phyloP scores from a whole-genome alignment of 1,140 invertebrate species.

The Ceratoteleas bidentatus region DNA sequence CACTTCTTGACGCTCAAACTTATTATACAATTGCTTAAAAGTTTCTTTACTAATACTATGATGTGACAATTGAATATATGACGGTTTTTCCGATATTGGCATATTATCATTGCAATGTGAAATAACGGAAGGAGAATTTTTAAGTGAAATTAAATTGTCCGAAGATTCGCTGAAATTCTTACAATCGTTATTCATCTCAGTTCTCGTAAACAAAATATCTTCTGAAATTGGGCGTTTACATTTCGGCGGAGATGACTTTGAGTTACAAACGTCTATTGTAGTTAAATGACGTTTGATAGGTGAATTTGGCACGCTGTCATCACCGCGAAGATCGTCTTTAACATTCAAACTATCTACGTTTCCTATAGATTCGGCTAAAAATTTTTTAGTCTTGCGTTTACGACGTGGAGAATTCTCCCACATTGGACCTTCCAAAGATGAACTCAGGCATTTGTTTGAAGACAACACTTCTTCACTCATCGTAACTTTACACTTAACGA shows the following conservation, averaged over 20 bases:
- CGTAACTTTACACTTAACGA: conserved; percentile 76
- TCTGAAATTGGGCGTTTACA: conserved; percentile 72
- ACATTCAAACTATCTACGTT: conserved; percentile 8
- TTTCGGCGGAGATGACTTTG: conserved; percentile 66
- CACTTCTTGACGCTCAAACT: conserved; percentile 74
- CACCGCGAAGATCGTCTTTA: conserved; percentile 59
- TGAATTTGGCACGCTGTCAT: conserved; percentile 72
- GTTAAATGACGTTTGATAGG: conserved; percentile 71
- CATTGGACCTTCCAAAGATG: conserved; percentile 69
- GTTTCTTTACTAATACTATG: conserved; percentile 67
- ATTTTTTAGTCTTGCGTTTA: conserved; percentile 53
- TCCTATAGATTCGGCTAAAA: conserved; percentile 29
- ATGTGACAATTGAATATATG: neutral
- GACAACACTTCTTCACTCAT: conserved; percentile 78
- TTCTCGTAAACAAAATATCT: conserved; percentile 72
- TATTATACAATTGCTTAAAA: conserved; percentile 74
- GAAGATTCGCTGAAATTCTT: conserved; percentile 74
- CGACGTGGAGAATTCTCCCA: conserved; percentile 73
- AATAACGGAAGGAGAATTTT: neutral
- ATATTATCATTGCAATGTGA: no score
- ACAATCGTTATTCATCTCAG: conserved; percentile 64
- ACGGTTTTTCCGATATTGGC: conserved; percentile 31
- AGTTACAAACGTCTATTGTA: conserved; percentile 33
- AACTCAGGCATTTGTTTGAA: conserved; percentile 69
- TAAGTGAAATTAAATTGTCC: conserved; percentile 70